phyloP scores from a whole-genome alignment of 92 coral and sea anemone genomes.

The Ricordea florida region DNA sequence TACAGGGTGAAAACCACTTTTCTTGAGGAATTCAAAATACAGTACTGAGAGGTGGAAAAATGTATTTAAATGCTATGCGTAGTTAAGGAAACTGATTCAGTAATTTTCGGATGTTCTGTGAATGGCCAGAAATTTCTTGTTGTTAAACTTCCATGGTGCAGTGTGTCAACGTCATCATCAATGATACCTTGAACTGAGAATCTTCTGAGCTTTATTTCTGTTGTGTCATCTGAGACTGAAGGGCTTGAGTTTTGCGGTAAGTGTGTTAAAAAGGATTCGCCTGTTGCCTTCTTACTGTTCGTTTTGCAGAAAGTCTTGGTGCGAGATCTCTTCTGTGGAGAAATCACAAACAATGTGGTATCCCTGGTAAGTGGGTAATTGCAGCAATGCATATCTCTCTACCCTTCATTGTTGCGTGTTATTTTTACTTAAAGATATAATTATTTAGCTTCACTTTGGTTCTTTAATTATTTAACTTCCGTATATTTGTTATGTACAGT shows the following conservation, averaged over 20 bases:
- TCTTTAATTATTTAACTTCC: not conserved
- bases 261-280: not conserved
- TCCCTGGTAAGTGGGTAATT: constrained; percentile 77
- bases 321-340: constrained; percentile 96
- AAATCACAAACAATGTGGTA: constrained; percentile 95
- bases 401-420: not conserved
- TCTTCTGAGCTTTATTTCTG: no score
- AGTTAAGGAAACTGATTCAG: no score
- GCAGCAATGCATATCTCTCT: not conserved
- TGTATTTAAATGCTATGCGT: no score
- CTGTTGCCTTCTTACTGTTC: not conserved
- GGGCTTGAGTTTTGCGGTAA: not conserved
- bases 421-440: not conserved
- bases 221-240: no score
- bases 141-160: no score
- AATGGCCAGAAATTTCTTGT: no score
- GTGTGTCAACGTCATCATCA: no score
- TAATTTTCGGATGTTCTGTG: no score
- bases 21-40: no score
- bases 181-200: no score
- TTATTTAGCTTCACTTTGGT: not conserved
- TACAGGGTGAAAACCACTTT: no score
- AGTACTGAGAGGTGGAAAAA: no score
- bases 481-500: not conserved
- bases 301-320: constrained; percentile 86